Conservation (phyloP, 2,888 invertebrate species). For the Odontocerum albicorne region DNA sequence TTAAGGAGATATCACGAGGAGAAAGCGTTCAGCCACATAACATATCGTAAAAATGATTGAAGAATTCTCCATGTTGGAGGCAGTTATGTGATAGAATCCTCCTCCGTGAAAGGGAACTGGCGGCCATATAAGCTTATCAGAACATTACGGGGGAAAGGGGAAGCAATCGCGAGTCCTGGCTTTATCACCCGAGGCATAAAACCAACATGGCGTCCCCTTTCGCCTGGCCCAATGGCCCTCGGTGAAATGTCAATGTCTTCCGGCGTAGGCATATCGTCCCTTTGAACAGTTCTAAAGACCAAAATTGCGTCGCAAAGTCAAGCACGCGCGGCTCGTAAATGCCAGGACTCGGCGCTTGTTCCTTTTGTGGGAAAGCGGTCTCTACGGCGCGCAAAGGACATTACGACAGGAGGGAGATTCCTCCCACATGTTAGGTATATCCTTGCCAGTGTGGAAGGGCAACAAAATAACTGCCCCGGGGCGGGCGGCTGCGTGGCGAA, state of each 20-base stretch:
- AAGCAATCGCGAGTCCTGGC: conserved; percentile 29
- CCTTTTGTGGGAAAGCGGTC: conserved; percentile 13
- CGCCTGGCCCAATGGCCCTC: conserved; percentile 33
- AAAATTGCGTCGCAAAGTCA: conserved; percentile 25
- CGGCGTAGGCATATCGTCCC: conserved; percentile 34
- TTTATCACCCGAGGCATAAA: conserved; percentile 33
- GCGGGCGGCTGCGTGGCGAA: conserved; percentile 7
- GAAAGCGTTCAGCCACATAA: conserved; percentile 15
- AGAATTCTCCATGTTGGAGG: conserved; percentile 18
- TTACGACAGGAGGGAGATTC: conserved; percentile 23
- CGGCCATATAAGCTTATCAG: conserved; percentile 37
- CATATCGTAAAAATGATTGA: conserved; percentile 31
- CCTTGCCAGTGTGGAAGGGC: conserved; percentile 27
- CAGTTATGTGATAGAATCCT: conserved; percentile 23
- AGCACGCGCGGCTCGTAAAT: conserved; percentile 6
- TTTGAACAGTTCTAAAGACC: conserved; percentile 28
- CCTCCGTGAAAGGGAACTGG: conserved; percentile 6
- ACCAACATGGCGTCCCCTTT: conserved; percentile 35
- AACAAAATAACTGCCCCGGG: conserved; percentile 36
- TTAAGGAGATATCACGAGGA: conserved; percentile 1
- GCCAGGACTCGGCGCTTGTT: conserved; percentile 12
- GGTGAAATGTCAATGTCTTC: conserved; percentile 37
- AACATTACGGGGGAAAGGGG: conserved; percentile 27
- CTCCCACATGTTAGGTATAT: conserved; percentile 34
- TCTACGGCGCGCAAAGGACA: conserved; percentile 30